A percentile compares a stretch with the other conserved stretches of the same genome.
These are phyloP conservation scores for Thunnus thynnus DNA, from an alignment of 2,113 vertebrate species.

Conservation along the genomic window DNA sequence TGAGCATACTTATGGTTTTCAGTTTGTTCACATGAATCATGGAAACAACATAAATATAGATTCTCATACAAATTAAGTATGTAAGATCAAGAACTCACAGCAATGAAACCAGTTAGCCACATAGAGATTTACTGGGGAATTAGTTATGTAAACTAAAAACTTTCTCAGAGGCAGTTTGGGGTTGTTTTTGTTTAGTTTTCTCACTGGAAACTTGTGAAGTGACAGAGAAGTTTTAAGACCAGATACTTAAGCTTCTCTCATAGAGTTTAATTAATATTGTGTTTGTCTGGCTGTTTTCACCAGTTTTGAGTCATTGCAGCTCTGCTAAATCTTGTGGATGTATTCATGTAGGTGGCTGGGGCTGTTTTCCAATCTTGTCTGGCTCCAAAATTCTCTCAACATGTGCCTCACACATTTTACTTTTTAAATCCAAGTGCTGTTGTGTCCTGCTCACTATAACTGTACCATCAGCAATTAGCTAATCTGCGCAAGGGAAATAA, in stretches of 20 bases:
- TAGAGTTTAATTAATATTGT: slow-evolving; percentile 70
- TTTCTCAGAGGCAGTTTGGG: slow-evolving; percentile 49
- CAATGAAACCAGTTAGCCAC: slow-evolving; percentile 4
- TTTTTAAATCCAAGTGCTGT: slow-evolving; percentile 47
- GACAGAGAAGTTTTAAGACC: slow-evolving; percentile 48
- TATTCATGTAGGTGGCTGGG: slow-evolving; percentile 49
- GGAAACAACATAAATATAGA: slow-evolving; percentile 37
- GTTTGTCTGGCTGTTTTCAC: slow-evolving; percentile 59
- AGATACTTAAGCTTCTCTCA: slow-evolving; percentile 40
- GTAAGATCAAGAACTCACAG: background rate
- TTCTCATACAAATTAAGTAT: slow-evolving; percentile 26
- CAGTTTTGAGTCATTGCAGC: slow-evolving; percentile 44
- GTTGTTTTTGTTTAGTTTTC: slow-evolving; percentile 56
- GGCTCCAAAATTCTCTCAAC: slow-evolving; percentile 56
- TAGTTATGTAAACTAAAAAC: slow-evolving; percentile 5
- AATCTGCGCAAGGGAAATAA: slow-evolving; percentile 68
- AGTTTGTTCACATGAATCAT: slow-evolving; percentile 14
- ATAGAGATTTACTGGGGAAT: slow-evolving; percentile 49
- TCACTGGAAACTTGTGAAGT: slow-evolving; percentile 42
- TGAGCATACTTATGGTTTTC: background rate
- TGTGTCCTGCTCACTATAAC: slow-evolving; percentile 63
- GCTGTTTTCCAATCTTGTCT: slow-evolving; percentile 48
- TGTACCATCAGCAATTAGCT: slow-evolving; percentile 73
- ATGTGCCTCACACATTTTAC: slow-evolving; percentile 79
- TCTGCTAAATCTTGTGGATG: slow-evolving; percentile 45